Evolutionary conservation across 2,113 vertebrate species (phyloP), one percentile per base, ranked within the genome.

Genomic region (Cyrtonyx montezumae): DNA sequence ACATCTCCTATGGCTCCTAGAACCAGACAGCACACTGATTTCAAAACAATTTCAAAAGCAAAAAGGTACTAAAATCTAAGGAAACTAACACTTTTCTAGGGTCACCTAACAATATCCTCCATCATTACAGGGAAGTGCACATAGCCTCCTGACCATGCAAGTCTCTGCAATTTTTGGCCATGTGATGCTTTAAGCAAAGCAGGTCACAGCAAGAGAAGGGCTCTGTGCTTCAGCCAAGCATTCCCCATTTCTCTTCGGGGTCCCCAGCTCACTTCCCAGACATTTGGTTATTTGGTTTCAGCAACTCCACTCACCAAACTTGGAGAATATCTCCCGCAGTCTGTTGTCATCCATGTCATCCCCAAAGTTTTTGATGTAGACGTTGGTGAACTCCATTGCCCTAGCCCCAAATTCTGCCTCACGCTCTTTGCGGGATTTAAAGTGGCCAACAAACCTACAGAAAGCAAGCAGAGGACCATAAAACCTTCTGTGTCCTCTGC

Each of bases 301-400:
- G 23, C 25, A 62, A 43, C 23, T 36, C 8, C 3, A n/a, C 97
- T 95, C 97, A 99, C 99, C 99, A 95, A 98, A 99, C 74, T 88
- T 96, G 65, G 98, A 98, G 88, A 99, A 99, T 76, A 98, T 96
- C 48, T 98, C 98, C 94, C 98, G 96, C 55, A 99, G 98, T 42
- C 98, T 97, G 71, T 97, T 97, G 3, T 98, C 98, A 4, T 98
- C 98, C 96, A 98, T 95, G 32, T 99, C 98, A 48, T 97, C 98
- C 3, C 98, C 98, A 84, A 99, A 99, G 97, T 99, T 99, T 97
- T 99, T 99, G 91, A 99, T 98, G 26, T 99, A 99, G 81, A 99
- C 98, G 1, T 99, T 99, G 95, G 99, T 99, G 96, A 99, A 99
- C 90, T 99, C 99, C 96, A 98, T 79, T 1, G 98, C 98, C 84